These are phyloP conservation scores for Gorsachius goisagi DNA, from an alignment of 2,113 vertebrate genomes.

Conservation along the genomic window DNA sequence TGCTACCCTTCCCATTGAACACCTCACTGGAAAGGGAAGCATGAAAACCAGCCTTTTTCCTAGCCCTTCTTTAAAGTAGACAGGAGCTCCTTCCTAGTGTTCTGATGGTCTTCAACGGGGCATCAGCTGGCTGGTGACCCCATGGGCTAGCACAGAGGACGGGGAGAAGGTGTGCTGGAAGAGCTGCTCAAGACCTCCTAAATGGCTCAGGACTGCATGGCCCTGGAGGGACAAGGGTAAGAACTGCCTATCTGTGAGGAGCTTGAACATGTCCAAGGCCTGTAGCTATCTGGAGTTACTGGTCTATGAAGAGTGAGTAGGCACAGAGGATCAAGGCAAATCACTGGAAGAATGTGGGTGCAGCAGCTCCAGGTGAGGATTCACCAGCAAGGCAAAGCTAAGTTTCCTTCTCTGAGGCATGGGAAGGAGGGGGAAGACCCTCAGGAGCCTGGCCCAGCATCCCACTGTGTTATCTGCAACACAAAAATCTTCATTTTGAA, in stretches of 20 bases:
- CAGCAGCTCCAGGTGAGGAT: neutral
- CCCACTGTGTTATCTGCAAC: neutral
- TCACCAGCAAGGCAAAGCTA: neutral
- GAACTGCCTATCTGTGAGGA: neutral
- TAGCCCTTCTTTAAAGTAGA: neutral
- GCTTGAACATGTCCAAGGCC: neutral
- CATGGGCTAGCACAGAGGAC: no score
- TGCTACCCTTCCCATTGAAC: neutral
- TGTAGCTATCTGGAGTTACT: neutral
- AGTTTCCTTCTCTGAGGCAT: neutral
- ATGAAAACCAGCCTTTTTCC: neutral
- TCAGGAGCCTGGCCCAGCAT: neutral
- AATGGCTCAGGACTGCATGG: neutral
- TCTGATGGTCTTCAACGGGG: neutral
- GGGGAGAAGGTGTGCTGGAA: neutral
- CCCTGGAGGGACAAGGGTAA: neutral
- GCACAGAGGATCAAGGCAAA: neutral
- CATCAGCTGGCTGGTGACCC: neutral
- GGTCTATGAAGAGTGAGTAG: neutral
- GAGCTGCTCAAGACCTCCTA: neutral
- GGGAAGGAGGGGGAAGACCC: neutral
- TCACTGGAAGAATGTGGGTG: neutral
- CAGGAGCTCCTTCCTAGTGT: neutral
- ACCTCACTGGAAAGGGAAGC: neutral
- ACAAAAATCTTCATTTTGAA: neutral